These are phyloP conservation scores for Glaucopsyche alexis DNA, from an alignment of 2,888 invertebrate genomes.

Conservation along the genomic window DNA sequence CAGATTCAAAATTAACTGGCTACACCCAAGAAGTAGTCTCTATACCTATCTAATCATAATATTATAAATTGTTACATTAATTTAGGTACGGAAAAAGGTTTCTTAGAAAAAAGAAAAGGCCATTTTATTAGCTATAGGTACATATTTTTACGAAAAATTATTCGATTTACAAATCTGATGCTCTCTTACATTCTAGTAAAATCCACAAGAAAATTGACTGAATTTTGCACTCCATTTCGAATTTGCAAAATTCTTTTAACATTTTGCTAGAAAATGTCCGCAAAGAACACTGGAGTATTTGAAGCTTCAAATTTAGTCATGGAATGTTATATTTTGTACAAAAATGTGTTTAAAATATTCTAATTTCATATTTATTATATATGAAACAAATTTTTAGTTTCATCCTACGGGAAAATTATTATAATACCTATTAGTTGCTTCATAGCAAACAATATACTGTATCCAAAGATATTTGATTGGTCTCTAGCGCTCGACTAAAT, in stretches of 20 bases:
- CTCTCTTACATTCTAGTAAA: not conserved
- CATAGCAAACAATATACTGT: too few species aligned
- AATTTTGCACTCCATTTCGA: conserved; percentile 10
- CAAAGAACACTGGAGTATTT: conserved; percentile 9
- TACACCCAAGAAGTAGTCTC: too few species aligned
- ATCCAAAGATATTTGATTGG: too few species aligned
- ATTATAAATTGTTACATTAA: too few species aligned
- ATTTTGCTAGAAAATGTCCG: conserved; percentile 12
- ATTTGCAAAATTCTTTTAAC: conserved; percentile 19
- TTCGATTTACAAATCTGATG: not conserved
- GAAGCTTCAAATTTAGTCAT: not conserved
- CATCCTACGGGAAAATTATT: not conserved
- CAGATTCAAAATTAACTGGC: too few species aligned
- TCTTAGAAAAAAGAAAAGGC: too few species aligned
- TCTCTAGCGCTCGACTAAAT: too few species aligned
- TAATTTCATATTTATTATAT: not conserved
- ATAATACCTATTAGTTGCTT: not conserved
- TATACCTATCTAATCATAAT: too few species aligned
- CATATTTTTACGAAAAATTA: not conserved
- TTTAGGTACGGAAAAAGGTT: too few species aligned
- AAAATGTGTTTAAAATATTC: conserved; percentile 6
- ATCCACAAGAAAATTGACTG: not conserved
- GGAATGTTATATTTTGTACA: not conserved
- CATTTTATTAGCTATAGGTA: too few species aligned
- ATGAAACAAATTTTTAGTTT: not conserved